These are phyloP conservation scores for Procavia capensis DNA, from an alignment of 2,113 vertebrate genomes.

Conservation along the genomic window DNA sequence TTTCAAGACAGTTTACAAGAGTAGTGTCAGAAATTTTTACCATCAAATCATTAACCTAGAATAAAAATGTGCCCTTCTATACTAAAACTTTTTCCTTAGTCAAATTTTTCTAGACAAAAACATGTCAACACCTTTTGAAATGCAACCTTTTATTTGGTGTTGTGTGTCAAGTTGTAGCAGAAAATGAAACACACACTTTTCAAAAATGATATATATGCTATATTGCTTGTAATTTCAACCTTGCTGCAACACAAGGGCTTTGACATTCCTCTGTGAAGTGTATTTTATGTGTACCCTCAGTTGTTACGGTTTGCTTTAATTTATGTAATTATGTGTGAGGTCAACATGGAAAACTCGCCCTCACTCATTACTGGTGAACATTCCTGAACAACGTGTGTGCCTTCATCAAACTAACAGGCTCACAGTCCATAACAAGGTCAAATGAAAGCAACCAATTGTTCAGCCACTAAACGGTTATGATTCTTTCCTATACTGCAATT, in stretches of 20 bases:
- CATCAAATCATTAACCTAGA: conserved; percentile 13
- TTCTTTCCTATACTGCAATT: conserved; percentile 50
- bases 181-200: conserved; percentile 56
- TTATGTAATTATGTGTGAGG: conserved; percentile 76
- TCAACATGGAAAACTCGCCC: conserved; percentile 74
- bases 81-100: conserved; percentile 12
- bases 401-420: conserved; percentile 24
- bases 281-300: conserved; percentile 65
- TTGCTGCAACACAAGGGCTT: conserved; percentile 26
- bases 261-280: conserved; percentile 35
- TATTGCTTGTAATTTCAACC: conserved; percentile 74
- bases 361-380: conserved; percentile 66
- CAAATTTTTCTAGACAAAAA: conserved; percentile 55
- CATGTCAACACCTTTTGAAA: conserved; percentile 52
- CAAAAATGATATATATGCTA: conserved; percentile 67
- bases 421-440: conserved; percentile 28
- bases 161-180: conserved; percentile 10
- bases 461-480: conserved; percentile 48
- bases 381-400: conserved; percentile 65
- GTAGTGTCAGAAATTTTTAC: conserved; percentile 39
- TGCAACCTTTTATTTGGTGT: conserved; percentile 4
- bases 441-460: conserved; percentile 72
- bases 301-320: conserved; percentile 74
- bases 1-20: conserved; percentile 40
- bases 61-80: conserved; percentile 6